These are phyloP conservation scores for Monochamus alternatus DNA, from an alignment of 2,888 invertebrate genomes.

Conservation along the genomic window DNA sequence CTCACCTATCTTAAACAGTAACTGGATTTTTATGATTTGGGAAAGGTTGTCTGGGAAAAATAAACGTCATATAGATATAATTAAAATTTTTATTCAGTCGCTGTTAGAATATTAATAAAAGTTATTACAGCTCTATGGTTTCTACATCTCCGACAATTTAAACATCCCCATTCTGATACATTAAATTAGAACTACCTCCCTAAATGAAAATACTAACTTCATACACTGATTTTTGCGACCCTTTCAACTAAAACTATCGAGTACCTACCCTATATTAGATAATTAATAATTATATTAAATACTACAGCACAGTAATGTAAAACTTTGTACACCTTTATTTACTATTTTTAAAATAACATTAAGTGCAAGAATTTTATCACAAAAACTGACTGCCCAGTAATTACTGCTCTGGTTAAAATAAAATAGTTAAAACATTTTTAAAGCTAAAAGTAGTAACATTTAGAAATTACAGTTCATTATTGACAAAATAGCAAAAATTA, in stretches of 20 bases:
- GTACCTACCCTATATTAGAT: not conserved
- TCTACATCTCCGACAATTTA: not conserved
- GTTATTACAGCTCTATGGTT: not conserved
- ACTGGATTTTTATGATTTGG: not conserved
- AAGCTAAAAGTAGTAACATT: not conserved
- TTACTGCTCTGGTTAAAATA: conserved; percentile 20
- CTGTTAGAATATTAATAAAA: conserved; percentile 17
- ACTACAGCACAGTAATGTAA: conserved; percentile 18
- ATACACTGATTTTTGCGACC: not conserved
- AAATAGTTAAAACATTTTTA: too few relatives aligned
- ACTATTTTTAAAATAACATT: conserved; percentile 7
- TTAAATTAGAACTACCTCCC: not conserved
- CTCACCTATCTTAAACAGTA: too few relatives aligned
- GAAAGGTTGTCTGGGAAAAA: not conserved
- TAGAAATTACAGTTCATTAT: too few relatives aligned
- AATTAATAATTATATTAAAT: conserved; percentile 16
- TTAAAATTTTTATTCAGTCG: conserved; percentile 21
- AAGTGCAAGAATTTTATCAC: conserved; percentile 31
- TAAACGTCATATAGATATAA: not conserved
- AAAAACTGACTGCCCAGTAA: conserved; percentile 12
- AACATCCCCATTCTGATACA: conserved; percentile 4
- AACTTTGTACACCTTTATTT: conserved; percentile 23
- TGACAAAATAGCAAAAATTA: too few relatives aligned
- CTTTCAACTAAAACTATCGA: not conserved
- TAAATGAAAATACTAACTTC: conserved; percentile 1